Base-by-base conservation (phyloP, 1,140 invertebrate species). In the Drosophila sucinea region DNA sequence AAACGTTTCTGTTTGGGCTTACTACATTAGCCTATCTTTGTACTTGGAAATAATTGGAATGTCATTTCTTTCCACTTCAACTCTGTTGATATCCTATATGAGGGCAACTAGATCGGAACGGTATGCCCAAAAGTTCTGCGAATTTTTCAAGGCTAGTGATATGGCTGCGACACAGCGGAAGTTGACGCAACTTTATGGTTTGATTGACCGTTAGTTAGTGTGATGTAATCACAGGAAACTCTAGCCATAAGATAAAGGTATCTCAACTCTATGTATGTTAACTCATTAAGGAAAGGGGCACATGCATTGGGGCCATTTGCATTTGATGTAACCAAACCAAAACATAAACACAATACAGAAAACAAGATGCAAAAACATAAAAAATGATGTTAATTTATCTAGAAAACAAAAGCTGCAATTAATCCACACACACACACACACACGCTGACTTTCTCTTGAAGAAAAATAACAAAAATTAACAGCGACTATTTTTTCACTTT, bases 361-460 rank as follows among this genome's bases (percentile, higher is more conserved):
- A 60, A 35, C 51, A 51, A 54, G 57, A 62, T 73, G 64, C 60
- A 75, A 71, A 85, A 74, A 62, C 56, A 51, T 32, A 62, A 67
- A 6, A 68, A 66, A 70, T 54, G 76, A 82, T 86, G 82, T 64
- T 82, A 82, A 86, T 86, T 76, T 67, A 32, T 68, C 40, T 73
- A 75, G 66, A 67, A 82, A 87, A 86, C 83, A 86, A 86, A 82
- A 78, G 76, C 76, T 68, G 79, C 72, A 86, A 86, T 86, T 87
- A 86, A 86, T 73, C 76, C 65, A 76, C 61, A 60, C 56, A 35
- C 1, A 35, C 33, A 1, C 67, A 78, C 61, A 63, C 65, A 51
- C 57, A 67, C 32, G 33, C 63, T 76, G 69, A 87, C 82, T 86
- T 86, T 86, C 82, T 70, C 82, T 56, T n/a, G 35, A 3, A 38